Evolutionary conservation across 2,113 vertebrate species (phyloP).

Genomic region (Atrichornis clamosus): DNA sequence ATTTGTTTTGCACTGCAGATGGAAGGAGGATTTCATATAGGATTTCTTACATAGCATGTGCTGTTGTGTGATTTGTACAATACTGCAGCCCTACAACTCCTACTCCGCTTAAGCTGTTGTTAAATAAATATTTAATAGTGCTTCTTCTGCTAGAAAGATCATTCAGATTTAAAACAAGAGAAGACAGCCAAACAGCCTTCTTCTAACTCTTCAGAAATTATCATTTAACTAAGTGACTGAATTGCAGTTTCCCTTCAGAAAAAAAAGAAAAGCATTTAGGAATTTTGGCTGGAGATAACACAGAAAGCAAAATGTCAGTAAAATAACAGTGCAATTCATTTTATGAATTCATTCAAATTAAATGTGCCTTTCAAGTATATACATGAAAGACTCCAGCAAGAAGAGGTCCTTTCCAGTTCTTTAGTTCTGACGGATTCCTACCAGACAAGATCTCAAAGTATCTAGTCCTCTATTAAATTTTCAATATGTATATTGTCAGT

Average conservation of each 20-base stretch:
- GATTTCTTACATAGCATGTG: background rate
- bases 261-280: background rate
- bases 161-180: background rate
- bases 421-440: background rate
- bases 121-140: background rate
- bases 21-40: background rate
- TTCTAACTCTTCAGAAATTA: background rate
- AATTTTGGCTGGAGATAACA: background rate
- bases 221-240: background rate
- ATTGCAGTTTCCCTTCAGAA: background rate
- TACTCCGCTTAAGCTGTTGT: background rate
- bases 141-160: background rate
- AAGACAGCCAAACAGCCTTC: background rate
- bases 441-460: background rate
- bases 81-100: background rate
- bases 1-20: background rate
- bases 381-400: background rate
- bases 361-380: background rate
- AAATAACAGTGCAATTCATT: background rate
- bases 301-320: background rate
- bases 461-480: background rate
- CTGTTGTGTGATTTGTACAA: background rate
- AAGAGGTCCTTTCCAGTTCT: background rate
- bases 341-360: no score
- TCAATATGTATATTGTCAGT: background rate